These are phyloP conservation scores for Myotis brandtii DNA, from an alignment of 2,113 vertebrate genomes.

Conservation along the genomic window DNA sequence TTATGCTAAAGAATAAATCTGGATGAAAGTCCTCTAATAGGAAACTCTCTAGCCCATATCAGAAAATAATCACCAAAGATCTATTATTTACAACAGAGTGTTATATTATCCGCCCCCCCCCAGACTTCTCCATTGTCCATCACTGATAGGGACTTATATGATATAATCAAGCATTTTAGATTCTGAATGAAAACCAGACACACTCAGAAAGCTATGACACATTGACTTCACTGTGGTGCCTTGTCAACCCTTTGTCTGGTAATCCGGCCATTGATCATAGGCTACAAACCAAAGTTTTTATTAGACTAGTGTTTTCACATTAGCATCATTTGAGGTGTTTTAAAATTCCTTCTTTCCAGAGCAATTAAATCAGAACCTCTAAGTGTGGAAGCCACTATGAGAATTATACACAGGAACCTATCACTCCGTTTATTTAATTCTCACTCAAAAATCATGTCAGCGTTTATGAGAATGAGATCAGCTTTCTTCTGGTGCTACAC, in stretches of 20 bases:
- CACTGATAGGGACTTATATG: neutral
- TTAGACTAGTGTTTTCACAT: neutral
- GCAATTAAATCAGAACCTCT: conserved; percentile 20
- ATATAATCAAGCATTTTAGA: neutral
- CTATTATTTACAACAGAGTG: neutral
- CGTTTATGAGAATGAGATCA: conserved; percentile 40
- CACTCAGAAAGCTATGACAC: neutral
- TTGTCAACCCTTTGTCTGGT: neutral
- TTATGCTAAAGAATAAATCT: conserved; percentile 20
- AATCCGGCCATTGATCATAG: neutral
- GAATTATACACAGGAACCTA: neutral
- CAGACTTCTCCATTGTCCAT: neutral
- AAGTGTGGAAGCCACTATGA: neutral
- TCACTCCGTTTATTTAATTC: neutral
- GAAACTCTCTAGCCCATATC: neutral
- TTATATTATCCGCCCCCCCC: neutral
- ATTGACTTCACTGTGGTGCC: neutral
- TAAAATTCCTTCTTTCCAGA: neutral
- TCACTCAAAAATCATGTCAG: neutral
- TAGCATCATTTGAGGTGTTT: neutral
- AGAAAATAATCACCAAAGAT: neutral
- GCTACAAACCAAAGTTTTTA: neutral
- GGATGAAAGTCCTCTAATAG: neutral
- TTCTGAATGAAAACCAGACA: neutral
- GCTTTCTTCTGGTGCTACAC: neutral